Percentiles rank a stretch among this genome's conserved stretches.
Conservation (phyloP, 1,140 invertebrate genomes). For the Potamilus streckersoni region DNA sequence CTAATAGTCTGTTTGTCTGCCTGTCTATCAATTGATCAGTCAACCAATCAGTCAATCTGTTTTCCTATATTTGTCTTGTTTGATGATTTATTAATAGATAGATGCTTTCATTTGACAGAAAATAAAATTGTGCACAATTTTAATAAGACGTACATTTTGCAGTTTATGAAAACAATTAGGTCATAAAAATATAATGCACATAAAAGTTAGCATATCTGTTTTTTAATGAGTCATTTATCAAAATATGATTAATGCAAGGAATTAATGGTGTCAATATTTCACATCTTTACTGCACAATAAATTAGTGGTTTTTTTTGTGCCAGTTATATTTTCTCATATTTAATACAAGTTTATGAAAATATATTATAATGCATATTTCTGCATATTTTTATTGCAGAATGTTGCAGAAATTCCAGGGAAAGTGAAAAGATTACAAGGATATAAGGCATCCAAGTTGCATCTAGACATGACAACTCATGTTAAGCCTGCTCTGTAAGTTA, state of each 20-base stretch:
- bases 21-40: neutral
- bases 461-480: constrained; percentile 61
- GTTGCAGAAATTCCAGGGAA: constrained; percentile 27
- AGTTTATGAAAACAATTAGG: too few relatives aligned
- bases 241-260: neutral
- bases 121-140: neutral
- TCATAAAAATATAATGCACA: too few relatives aligned
- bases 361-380: neutral
- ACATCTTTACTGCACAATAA: neutral
- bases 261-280: neutral
- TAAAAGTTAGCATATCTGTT: too few relatives aligned
- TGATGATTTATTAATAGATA: neutral
- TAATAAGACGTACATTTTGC: too few relatives aligned
- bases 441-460: constrained; percentile 44
- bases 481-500: constrained; percentile 62
- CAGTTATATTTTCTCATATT: neutral
- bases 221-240: too few relatives aligned
- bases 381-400: constrained; percentile 4
- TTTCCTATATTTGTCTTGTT: neutral
- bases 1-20: neutral
- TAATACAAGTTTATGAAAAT: constrained; percentile 1
- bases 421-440: constrained; percentile 40
- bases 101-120: neutral
- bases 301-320: neutral
- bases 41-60: neutral